Base-by-base conservation (phyloP, 2,797 vertebrate species). In the Sitta carolinensis region DNA sequence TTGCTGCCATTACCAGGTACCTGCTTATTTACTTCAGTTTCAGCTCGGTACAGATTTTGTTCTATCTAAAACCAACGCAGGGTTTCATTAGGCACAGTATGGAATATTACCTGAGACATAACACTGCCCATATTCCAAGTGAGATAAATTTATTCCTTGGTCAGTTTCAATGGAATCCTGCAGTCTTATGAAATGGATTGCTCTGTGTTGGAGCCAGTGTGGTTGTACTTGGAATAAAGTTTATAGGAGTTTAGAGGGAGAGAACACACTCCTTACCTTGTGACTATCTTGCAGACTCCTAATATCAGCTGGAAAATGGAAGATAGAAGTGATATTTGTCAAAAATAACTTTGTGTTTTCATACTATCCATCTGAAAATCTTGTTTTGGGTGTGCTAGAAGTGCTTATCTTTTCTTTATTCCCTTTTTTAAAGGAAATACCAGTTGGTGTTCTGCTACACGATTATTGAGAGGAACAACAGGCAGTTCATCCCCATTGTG, bases 361-460 rank as follows among this genome's bases (percentile, higher is more conserved):
- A 23, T 79, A 17, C 9, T 4, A 18, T n/a, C 25, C 9, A 16
- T 38, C 8, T 88, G 79, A 86, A 91, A 34, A 23, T 54, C 8
- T 45, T 85, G 69, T 29, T 76, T 67, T 79, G 4, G 2, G 7
- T 80, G 10, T 45, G 18, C 43, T 74, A 16, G 26, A 73, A 54
- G 47, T 58, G 30, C 51, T 63, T 43, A 8, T 19, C 5, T 63
- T 64, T 30, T 69, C 12, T 66, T 40, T 15, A 7, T 88, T 86
- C 16, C 82, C 30, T 64, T 86, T 83, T 91, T 45, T 61, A 62
- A 92, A 99, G 99, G 97, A 99, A 99, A 78, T 99, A 99, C 92
- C 99, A 99, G 97, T 93, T 99, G n/a, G 99, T 98, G 78, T 99
- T 99, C 97, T 99, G 99, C 96, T 99, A 99, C 97, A 99, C 98